phyloP scores from a whole-genome alignment of 2,888 invertebrate species.

The Microdon myrmicae region DNA sequence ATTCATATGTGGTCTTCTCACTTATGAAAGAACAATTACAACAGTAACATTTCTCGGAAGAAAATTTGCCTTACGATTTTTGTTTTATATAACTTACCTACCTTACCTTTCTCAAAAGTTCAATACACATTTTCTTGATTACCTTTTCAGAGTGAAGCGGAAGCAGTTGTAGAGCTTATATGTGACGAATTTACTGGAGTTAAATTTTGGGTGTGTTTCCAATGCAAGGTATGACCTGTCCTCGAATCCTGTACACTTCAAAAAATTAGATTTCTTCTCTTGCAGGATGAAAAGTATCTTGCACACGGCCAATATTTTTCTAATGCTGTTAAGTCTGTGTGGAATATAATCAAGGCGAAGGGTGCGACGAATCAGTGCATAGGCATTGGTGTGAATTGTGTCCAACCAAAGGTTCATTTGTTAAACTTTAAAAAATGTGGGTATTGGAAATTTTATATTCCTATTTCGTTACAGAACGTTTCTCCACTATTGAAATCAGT shows the following conservation, averaged over 20 bases:
- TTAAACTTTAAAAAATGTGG: neutral
- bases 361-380: slow-evolving; percentile 73
- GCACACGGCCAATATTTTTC: slow-evolving; percentile 84
- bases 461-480: slow-evolving; percentile 66
- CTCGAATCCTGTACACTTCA: neutral
- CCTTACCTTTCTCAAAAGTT: too few relatives aligned
- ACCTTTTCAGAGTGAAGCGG: slow-evolving; percentile 73
- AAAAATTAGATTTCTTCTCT: slow-evolving; percentile 47
- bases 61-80: too few relatives aligned
- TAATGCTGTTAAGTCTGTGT: slow-evolving; percentile 77
- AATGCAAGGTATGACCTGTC: slow-evolving; percentile 75
- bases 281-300: slow-evolving; percentile 71
- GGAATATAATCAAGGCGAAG: slow-evolving; percentile 68
- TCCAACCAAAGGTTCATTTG: slow-evolving; percentile 69
- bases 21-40: too few relatives aligned
- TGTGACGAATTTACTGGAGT: slow-evolving; percentile 74
- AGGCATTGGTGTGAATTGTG: slow-evolving; percentile 91
- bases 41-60: too few relatives aligned
- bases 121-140: neutral
- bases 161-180: slow-evolving; percentile 81
- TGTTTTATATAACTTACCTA: too few relatives aligned
- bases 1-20: too few relatives aligned
- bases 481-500: slow-evolving; percentile 71
- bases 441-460: neutral
- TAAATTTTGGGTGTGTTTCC: slow-evolving; percentile 82